These are phyloP conservation scores for Exocentrus adspersus DNA, from an alignment of 2,888 invertebrate genomes.

Conservation along the genomic window DNA sequence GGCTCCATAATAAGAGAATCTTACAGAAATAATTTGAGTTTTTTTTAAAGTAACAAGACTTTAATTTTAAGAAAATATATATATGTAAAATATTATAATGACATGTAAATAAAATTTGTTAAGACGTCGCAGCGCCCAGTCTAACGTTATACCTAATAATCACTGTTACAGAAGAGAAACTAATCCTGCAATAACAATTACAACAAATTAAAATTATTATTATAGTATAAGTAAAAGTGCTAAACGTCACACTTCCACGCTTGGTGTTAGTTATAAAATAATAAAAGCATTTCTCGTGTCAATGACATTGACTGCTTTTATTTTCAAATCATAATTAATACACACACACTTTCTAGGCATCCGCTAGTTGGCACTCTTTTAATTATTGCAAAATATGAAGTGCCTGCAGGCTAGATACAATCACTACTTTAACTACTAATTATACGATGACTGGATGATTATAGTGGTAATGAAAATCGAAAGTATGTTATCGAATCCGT, in stretches of 20 bases:
- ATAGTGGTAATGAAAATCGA: slow-evolving; percentile 23
- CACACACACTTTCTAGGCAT: slow-evolving; percentile 16
- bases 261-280: neutral
- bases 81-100: no score
- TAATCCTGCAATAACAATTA: neutral
- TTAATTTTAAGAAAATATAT: no score
- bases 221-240: slow-evolving; percentile 13
- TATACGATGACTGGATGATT: slow-evolving; percentile 1
- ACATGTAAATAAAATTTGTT: no score
- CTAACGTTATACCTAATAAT: no score
- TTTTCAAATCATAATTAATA: slow-evolving; percentile 8
- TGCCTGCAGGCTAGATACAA: neutral
- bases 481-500: slow-evolving; percentile 28
- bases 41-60: no score
- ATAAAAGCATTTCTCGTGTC: slow-evolving; percentile 4
- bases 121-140: no score
- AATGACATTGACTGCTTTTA: slow-evolving; percentile 8
- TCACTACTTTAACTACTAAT: slow-evolving; percentile 17
- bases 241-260: neutral
- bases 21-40: no score
- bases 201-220: slow-evolving; percentile 2
- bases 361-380: slow-evolving; percentile 3
- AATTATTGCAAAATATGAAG: slow-evolving; percentile 14
- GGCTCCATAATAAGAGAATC: no score
- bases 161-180: neutral